Base-by-base conservation (phyloP, 2,888 invertebrate species). In the Harpalus rubripes region DNA sequence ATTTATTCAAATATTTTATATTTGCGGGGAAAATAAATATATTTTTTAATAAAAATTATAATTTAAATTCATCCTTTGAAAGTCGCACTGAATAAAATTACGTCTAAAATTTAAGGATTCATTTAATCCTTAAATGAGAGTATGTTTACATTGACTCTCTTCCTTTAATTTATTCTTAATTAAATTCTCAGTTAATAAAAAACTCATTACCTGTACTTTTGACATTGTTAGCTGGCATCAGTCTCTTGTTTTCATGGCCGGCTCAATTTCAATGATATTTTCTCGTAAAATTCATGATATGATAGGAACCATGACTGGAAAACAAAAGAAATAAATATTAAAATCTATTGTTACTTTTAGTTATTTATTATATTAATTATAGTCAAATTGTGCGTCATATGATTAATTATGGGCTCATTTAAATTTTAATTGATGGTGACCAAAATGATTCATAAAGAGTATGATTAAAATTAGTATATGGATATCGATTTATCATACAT, bases 221-320 rank as follows among this genome's bases (percentile, higher is more conserved):
- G 84, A 84, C 84, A 84, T 84, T 61, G 59, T 84, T 84, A 18
- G 63, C 76, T 76, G 41, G 84, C 84, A 84, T 84, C 44, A 84
- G 76, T 76, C 76, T 78, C 63, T 61, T 22, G 76, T 84, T 84
- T 74, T 84, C 84, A 84, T 84, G 76, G 76, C 76, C 52, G 76
- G 8, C 22, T 52, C 15, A 78, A 39, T 72, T 72, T 18, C 74
- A 82, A 78, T 76, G 44, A 76, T 61, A 12, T 76, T 68, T 63
- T 76, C 52, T 59, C 74, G 22, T 7, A 76, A 61, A 44, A 61
- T 72, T 76, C 84, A 84, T 76, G 76, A 76, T 76, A 61, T 41
- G 52, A 22, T 32, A 15, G 52, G 16, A 12, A 41, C 63, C 84
- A 84, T 84, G 72, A 61, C 84, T 84, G 76, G 8, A 72, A 72